These are phyloP conservation scores for Luehdorfia chinensis DNA, from an alignment of 1,140 invertebrate species.

Conservation along the genomic window DNA sequence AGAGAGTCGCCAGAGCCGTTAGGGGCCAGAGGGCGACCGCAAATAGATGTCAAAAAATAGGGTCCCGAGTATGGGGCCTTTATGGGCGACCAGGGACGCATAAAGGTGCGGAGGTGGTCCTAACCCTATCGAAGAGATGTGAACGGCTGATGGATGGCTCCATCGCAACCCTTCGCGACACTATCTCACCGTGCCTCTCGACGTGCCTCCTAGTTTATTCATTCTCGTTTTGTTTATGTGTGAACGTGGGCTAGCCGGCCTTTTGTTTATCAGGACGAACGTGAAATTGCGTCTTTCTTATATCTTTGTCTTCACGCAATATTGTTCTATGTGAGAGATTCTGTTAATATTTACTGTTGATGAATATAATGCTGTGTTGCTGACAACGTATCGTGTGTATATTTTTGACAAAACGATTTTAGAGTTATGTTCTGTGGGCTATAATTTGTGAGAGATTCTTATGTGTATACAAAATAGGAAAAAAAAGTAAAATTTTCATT, in stretches of 20 bases:
- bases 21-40: slow-evolving; percentile 61
- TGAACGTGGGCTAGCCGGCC: slow-evolving; percentile 28
- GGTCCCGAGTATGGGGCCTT: slow-evolving; percentile 55
- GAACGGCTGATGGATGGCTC: slow-evolving; percentile 71
- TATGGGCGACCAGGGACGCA: slow-evolving; percentile 68
- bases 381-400: too few species aligned
- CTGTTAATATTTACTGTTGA: too few species aligned
- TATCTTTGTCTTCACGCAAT: background rate
- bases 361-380: too few species aligned
- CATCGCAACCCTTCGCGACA: slow-evolving; percentile 54
- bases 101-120: slow-evolving; percentile 70
- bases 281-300: background rate
- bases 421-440: too few species aligned
- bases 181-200: too few species aligned
- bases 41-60: slow-evolving; percentile 75
- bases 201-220: slow-evolving; percentile 71
- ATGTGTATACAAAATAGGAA: too few species aligned
- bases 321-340: background rate
- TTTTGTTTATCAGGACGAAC: slow-evolving; percentile 1
- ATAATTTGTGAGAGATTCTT: too few species aligned
- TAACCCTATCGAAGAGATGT: slow-evolving; percentile 75
- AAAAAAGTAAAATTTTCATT: too few species aligned
- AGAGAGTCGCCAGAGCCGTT: slow-evolving; percentile 42
- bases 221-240: slow-evolving; percentile 65
- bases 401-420: too few species aligned